Base-by-base conservation (phyloP, 2,113 vertebrate genomes). In the Phylloscopus trochilus region DNA sequence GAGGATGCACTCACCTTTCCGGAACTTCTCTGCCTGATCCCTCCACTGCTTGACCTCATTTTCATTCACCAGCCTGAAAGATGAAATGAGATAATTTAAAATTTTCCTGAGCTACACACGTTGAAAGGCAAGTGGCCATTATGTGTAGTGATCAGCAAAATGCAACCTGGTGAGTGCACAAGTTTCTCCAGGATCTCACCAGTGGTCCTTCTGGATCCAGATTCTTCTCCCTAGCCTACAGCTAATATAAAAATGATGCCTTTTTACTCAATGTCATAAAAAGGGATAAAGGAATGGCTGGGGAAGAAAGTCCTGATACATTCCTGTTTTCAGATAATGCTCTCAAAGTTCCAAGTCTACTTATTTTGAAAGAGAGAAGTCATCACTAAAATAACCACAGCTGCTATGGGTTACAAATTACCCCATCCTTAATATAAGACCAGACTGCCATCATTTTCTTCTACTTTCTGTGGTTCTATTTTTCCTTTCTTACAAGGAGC, bases 1-100 rank as follows among this genome's bases (percentile, higher is more conserved):
- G 41, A 56, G n/a, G 19, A 79, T 0, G 2, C 13, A 60, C 93
- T 95, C 97, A 99, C 99, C 99, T 99, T 98, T 99, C 91, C 99
- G 98, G 97, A 99, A 99, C 96, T 99, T 99, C 96, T 99, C 99
- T 35, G 99, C 99, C 96, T 99, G 99, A 47, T 99, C 99, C 76
- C 98, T 97, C 99, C 99, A 99, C 93, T 99, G 99, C 81, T 99
- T 99, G 83, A 99, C 99, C 96, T 99, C 99, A 28, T 99, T 99
- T 97, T 99, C 99, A 27, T 99, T 99, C 91, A 99, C 98, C 84
- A 99, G 97, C 99, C 99, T 99, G 96, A 86, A 84, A 86, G 43
- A 88, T 47, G 63, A 55, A 92, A 76, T 44, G 3, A 90, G 37
- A 87, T 51, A 0, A 87, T 90, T 81, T 83, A 75, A 88, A 62